A percentile compares a stretch with the other conserved stretches of the same genome.
These are phyloP conservation scores for Brenthis hecate DNA, from an alignment of 2,888 invertebrate species.

Conservation along the genomic window DNA sequence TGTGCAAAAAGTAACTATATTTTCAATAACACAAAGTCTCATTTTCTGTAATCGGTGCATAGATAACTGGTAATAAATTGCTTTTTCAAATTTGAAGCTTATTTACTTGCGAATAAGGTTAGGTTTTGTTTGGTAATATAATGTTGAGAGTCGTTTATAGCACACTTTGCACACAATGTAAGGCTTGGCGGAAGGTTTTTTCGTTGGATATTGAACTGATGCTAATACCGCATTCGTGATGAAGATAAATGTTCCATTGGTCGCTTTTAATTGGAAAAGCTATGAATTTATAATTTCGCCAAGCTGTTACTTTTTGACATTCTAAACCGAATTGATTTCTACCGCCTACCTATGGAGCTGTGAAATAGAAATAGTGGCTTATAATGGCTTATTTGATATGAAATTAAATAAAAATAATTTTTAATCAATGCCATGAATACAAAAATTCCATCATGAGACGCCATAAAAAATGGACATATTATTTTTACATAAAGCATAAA, in stretches of 20 bases:
- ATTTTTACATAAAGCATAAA: too few species aligned
- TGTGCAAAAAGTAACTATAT: conserved; percentile 20
- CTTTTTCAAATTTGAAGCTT: conserved; percentile 37
- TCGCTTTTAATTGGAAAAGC: conserved; percentile 42
- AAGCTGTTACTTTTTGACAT: conserved; percentile 12
- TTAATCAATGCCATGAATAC: too few species aligned
- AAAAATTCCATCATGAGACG: too few species aligned
- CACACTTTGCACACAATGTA: conserved; percentile 68
- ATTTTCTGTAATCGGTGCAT: conserved; percentile 25
- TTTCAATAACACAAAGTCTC: conserved; percentile 27
- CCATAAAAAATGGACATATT: too few species aligned
- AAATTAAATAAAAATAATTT: too few species aligned
- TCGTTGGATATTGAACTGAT: conserved; percentile 56
- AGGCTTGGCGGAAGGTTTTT: conserved; percentile 61
- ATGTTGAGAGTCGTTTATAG: conserved; percentile 56
- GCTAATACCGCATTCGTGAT: conserved; percentile 62
- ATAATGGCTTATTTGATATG: too few species aligned
- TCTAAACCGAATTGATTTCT: background rate
- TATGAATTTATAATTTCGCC: conserved; percentile 39
- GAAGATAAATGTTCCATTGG: conserved; percentile 43
- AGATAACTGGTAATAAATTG: conserved; percentile 17
- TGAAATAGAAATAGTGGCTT: too few species aligned
- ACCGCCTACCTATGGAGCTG: too few species aligned
- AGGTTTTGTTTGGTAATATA: conserved; percentile 39
- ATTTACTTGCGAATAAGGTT: conserved; percentile 37